These are phyloP conservation scores for Ochotona princeps DNA, from an alignment of 2,113 vertebrate species.

Conservation along the genomic window DNA sequence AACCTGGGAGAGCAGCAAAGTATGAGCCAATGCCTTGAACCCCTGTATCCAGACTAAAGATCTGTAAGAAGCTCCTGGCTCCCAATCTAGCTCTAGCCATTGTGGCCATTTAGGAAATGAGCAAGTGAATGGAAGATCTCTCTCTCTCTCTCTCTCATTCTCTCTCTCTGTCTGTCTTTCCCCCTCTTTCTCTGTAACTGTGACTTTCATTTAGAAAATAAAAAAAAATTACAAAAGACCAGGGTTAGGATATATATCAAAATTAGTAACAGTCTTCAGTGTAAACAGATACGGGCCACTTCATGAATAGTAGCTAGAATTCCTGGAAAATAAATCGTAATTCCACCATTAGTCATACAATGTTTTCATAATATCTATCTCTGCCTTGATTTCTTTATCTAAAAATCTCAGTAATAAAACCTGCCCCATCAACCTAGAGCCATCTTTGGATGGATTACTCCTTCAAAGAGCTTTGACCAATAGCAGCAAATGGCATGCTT, in stretches of 20 bases:
- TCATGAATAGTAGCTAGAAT: not conserved
- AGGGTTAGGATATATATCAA: not conserved
- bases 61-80: too few relatives aligned
- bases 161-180: too few relatives aligned
- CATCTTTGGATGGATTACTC: not conserved
- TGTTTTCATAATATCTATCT: not conserved
- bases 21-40: too few relatives aligned
- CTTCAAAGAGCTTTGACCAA: not conserved
- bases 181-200: too few relatives aligned
- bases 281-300: not conserved
- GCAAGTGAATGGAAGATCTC: too few relatives aligned
- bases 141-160: too few relatives aligned
- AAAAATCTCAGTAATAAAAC: not conserved
- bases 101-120: too few relatives aligned
- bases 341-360: not conserved
- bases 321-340: not conserved
- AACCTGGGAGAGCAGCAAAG: not conserved
- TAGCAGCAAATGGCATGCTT: not conserved
- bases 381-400: not conserved
- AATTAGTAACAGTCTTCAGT: not conserved
- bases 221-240: not conserved
- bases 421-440: not conserved
- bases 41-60: too few relatives aligned
- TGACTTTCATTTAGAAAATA: too few relatives aligned
- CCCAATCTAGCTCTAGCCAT: too few relatives aligned